Evolutionary conservation across 2,113 vertebrate genomes (phyloP), one percentile per base, ranked within the genome.

Genomic region (Calidris pygmaea): DNA sequence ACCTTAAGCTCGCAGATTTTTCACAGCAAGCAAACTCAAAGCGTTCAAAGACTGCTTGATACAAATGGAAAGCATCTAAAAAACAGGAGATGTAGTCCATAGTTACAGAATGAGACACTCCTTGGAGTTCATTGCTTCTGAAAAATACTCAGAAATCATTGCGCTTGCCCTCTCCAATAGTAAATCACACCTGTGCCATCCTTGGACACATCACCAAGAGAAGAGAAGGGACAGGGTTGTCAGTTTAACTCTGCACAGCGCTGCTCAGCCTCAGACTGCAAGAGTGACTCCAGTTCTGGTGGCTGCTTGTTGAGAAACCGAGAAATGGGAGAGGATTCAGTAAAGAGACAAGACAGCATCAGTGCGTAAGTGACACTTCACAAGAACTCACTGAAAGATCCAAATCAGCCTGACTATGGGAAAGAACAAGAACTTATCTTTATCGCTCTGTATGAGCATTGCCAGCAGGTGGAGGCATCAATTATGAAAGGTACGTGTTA

Each of bases 71-170:
- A 77, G 5, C 7, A 37, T 15, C 35, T 58, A 9, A 73, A 79
- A 63, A 32, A 4, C 0, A 0, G 35, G 39, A 39, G 37, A 43
- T 58, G 7, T 2, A n/a, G 47, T 6, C 30, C 53, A 12, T 2
- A 58, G 35, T 27, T 55, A 18, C 12, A 47, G 72, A 87, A 59
- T 3, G 12, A 91, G 55, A 45, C 9, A 8, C 19, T 29, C 13
- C 22, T 55, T 65, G 39, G 11, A 34, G 55, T 8, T 10, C 7
- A 12, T 17, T 0, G 0, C 8, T 75, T 75, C 26, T 26, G 12
- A 67, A 53, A 67, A 72, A 23, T 0, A 13, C 9, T 45, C 58
- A 71, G 63, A 80, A 63, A 80, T 84, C 37, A 11, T 3, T n/a
- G 39, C 10, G 53, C 47, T 24, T 56, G 35, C 13, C 6, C 52